Percentiles rank a stretch among this genome's conserved stretches.
Evolutionary conservation across 2,888 invertebrate genomes (phyloP).

Genomic region (Idaea dimidiata): DNA sequence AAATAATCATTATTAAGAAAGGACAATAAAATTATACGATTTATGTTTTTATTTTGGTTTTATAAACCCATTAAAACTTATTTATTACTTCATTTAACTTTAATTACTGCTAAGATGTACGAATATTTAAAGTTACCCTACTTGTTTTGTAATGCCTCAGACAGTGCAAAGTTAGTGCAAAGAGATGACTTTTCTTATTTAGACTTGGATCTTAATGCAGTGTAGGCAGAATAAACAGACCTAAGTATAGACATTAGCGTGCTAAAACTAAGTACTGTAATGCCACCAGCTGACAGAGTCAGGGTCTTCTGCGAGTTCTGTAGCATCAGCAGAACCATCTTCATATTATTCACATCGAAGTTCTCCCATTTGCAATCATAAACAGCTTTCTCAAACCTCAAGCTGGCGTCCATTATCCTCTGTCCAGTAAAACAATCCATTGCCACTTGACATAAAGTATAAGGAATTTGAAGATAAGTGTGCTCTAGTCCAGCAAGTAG

Average conservation of each 20-base stretch:
- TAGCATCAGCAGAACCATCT: constrained; percentile 48
- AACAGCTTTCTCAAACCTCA: constrained; percentile 46
- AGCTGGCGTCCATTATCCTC: constrained; percentile 50
- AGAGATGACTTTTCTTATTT: background rate
- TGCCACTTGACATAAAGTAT: constrained; percentile 41
- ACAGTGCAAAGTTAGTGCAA: background rate
- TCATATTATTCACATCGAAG: constrained; percentile 50
- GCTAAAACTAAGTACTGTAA: constrained; percentile 43
- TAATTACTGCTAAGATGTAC: no score
- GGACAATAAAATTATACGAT: no score
- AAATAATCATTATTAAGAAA: no score
- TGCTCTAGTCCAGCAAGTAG: constrained; percentile 48
- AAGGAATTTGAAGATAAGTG: constrained; percentile 46
- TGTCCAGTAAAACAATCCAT: constrained; percentile 59
- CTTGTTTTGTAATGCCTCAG: no score
- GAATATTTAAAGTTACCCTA: no score
- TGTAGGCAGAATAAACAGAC: constrained; percentile 57
- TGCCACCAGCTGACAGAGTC: constrained; percentile 54
- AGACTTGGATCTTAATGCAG: constrained; percentile 44
- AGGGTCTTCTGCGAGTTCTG: constrained; percentile 53
- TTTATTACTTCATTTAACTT: no score
- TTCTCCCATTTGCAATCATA: constrained; percentile 62
- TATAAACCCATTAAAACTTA: no score
- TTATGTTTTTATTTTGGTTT: no score
- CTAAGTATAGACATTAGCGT: constrained; percentile 51